Conservation (phyloP, 2,797 vertebrate genomes). For the Cygnus olor region DNA sequence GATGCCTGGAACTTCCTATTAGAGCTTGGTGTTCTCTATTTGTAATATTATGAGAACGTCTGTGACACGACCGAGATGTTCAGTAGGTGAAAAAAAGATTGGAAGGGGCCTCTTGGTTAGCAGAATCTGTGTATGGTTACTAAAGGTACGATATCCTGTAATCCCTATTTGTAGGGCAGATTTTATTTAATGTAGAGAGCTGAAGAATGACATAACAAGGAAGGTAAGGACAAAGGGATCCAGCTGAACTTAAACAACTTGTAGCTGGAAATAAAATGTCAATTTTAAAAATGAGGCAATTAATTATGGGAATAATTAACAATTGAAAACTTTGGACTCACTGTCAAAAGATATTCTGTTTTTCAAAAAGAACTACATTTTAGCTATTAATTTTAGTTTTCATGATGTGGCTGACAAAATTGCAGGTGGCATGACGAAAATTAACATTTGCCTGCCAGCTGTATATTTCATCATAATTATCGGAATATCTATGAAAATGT, state of each 20-base stretch:
- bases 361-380: background rate
- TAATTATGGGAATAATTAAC: background rate
- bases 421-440: background rate
- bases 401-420: background rate
- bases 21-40: background rate
- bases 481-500: background rate
- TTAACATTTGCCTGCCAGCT: background rate
- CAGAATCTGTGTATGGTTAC: background rate
- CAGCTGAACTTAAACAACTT: background rate
- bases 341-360: background rate
- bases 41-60: background rate
- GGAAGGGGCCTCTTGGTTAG: background rate
- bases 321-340: background rate
- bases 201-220: background rate
- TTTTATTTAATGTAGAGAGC: background rate
- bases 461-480: background rate
- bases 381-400: background rate
- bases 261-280: background rate
- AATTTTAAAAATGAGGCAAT: constrained; percentile 11
- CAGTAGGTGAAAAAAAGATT: background rate
- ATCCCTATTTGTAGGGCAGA: background rate
- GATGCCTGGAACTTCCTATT: background rate
- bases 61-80: background rate
- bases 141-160: background rate
- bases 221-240: background rate